Conservation (phyloP, 1,140 invertebrate genomes). For the Hyposmocoma kahamanoa region DNA sequence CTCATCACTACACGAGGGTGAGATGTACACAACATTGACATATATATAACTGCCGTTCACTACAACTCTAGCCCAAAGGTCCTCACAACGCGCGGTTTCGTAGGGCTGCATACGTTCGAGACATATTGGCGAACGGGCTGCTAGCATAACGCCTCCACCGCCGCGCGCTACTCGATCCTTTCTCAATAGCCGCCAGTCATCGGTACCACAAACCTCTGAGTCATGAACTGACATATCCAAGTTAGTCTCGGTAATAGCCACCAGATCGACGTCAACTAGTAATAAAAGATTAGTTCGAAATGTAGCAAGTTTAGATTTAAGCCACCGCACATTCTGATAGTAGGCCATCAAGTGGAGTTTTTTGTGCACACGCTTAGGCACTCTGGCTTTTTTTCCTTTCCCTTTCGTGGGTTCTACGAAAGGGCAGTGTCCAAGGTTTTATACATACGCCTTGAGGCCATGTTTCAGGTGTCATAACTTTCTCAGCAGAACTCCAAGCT, state of each 20-base stretch:
- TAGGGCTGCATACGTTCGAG: not conserved
- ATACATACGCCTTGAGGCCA: too few relatives aligned
- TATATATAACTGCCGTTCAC: not conserved
- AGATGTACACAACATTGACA: constrained; percentile 5
- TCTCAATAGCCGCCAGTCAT: not conserved
- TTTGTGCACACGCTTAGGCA: not conserved
- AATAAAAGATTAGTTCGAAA: not conserved
- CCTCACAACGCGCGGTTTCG: not conserved
- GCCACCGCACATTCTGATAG: constrained; percentile 8
- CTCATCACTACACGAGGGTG: not conserved
- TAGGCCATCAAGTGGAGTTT: not conserved
- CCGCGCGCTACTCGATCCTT: not conserved
- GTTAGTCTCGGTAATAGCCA: constrained; percentile 3
- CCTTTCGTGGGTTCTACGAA: too few relatives aligned
- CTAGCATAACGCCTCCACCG: constrained; percentile 5
- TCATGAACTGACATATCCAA: not conserved
- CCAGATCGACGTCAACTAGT: not conserved
- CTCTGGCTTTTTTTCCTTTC: not conserved
- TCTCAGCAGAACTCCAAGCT: not conserved
- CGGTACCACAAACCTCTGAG: not conserved
- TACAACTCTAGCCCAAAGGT: constrained; percentile 1
- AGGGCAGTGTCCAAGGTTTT: too few relatives aligned
- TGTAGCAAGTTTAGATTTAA: not conserved
- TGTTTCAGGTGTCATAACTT: too few relatives aligned
- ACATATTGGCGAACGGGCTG: not conserved